Base-by-base conservation (phyloP, 2,113 vertebrate genomes). In the Rhinoderma darwinii region DNA sequence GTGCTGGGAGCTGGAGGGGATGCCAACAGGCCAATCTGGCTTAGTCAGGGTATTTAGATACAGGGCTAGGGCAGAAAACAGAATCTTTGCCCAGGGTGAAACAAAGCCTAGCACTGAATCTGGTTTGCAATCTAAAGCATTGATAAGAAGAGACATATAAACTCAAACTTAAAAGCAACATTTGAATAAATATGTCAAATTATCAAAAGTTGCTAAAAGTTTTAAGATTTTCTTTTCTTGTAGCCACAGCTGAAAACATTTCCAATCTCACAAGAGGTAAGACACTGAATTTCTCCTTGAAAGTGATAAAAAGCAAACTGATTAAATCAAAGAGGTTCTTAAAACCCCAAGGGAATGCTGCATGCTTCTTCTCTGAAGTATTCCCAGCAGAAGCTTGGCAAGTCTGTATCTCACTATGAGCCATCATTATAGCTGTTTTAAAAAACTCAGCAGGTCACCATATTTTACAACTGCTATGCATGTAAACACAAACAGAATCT, bases 241-340 rank as follows among this genome's bases (percentile, higher is more conserved):
- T 72, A 51, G 63, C 66, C 44, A 70, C 51, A 75, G 83, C 51
- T 80, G 32, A 86, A 81, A 61, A 72, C 27, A 72, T 86, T 68
- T 86, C 79, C 85, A 90, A 88, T 84, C 90, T 89, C 86, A 50
- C 1, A 90, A 90, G 68, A 92, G 70, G 72, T 77, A 92, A 94
- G 93, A 66, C 86, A 90, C 47, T 90, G 86, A 91, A 90, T 89
- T 88, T 91, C 89, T 94, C 89, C 91, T 89, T 89, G 89, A 91
- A 88, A 91, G 86, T 74, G 66, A 59, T 81, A 85, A 90, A 90
- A 92, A 88, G 82, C 88, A 93, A 92, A 89, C 88, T 92, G 91
- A 94, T 93, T 93, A 93, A 93, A 89, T 93, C 89, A 92, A 92
- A 93, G 88, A 93, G 88, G 79, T 89, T 47, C 92, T 91, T 88